Evolutionary conservation across 2,113 vertebrate species (phyloP), one percentile per base, ranked within the genome.

Genomic region (Noctilio leporinus): DNA sequence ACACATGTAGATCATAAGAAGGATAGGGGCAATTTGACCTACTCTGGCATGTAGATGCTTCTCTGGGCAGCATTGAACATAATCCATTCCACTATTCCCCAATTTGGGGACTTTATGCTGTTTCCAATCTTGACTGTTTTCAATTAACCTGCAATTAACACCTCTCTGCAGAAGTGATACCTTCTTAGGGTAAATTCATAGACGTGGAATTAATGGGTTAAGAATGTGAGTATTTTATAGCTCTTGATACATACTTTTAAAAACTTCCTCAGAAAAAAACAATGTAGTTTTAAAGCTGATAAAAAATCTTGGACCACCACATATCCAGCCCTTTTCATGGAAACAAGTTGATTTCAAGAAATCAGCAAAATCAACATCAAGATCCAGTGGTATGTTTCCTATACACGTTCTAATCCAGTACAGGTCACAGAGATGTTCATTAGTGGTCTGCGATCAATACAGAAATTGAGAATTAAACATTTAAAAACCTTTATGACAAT

Each of bases 61-160:
- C 53, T 67, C 10, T 69, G 86, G 59, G 51, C 4, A 86, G 33
- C 4, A 33, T 3, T 10, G 10, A 84, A 14, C 28, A 38, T 38
- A 49, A 35, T 78, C 38, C 64, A 33, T 19, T 94, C 4, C 45
- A 22, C 1, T 1, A 20, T 62, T 51, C 26, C 20, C 16, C 38
- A 26, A 40, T 65, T 47, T 77, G 17, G 89, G 14, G 64, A 38
- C 55, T 55, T 92, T 1, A 4, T 49, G 40, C 19, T 33, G 19
- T 84, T 91, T 85, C n/a, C 20, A 81, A 20, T 40, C 43, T 88
- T 76, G n/a, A 7, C 40, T 88, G 22, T 84, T 96, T 94, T 88
- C 59, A 95, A 47, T 65, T 80, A 94, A 51, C 11, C 69, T 78
- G 16, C 28, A 89, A 4, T 49, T 82, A 91, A 75, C 19, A 73